phyloP scores from a whole-genome alignment of 2,888 invertebrate genomes.

The Cosmopolites sordidus region DNA sequence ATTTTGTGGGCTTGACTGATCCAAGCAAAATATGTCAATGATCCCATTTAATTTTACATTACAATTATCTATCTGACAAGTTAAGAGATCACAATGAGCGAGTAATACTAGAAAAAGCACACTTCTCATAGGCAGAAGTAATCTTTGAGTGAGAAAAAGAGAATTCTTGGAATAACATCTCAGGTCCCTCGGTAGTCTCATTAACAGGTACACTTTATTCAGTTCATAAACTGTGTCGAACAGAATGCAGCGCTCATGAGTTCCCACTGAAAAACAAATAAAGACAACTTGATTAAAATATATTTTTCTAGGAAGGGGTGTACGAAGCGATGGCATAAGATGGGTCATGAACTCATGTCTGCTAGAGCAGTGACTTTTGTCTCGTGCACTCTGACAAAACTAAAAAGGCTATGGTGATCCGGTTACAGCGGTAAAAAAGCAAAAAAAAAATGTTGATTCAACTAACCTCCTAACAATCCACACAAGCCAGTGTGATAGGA shows the following conservation, averaged over 20 bases:
- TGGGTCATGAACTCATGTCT: too few relatives aligned
- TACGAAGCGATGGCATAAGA: too few relatives aligned
- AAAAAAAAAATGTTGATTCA: too few relatives aligned
- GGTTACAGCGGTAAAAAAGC: too few relatives aligned
- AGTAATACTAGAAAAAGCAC: slow-evolving; percentile 35
- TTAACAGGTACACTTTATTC: slow-evolving; percentile 31
- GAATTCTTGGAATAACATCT: slow-evolving; percentile 35
- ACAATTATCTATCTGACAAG: slow-evolving; percentile 37
- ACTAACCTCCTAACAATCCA: too few relatives aligned
- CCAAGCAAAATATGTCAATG: slow-evolving; percentile 35
- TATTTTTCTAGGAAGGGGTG: too few relatives aligned
- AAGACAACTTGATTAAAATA: too few relatives aligned
- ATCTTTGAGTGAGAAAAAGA: slow-evolving; percentile 36
- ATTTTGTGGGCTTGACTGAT: slow-evolving; percentile 5
- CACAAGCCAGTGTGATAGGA: too few relatives aligned
- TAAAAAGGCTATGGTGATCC: too few relatives aligned
- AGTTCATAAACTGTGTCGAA: slow-evolving; percentile 36
- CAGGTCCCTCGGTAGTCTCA: slow-evolving; percentile 38
- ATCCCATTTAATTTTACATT: slow-evolving; percentile 37
- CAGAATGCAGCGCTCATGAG: slow-evolving; percentile 26
- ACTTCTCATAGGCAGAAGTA: slow-evolving; percentile 37
- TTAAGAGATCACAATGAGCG: slow-evolving; percentile 38
- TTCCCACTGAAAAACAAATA: slow-evolving; percentile 24
- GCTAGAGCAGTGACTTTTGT: too few relatives aligned
- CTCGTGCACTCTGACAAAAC: too few relatives aligned